These are phyloP conservation scores for Anguilla pacifica DNA, from an alignment of 2,797 vertebrate species.

Conservation along the genomic window DNA sequence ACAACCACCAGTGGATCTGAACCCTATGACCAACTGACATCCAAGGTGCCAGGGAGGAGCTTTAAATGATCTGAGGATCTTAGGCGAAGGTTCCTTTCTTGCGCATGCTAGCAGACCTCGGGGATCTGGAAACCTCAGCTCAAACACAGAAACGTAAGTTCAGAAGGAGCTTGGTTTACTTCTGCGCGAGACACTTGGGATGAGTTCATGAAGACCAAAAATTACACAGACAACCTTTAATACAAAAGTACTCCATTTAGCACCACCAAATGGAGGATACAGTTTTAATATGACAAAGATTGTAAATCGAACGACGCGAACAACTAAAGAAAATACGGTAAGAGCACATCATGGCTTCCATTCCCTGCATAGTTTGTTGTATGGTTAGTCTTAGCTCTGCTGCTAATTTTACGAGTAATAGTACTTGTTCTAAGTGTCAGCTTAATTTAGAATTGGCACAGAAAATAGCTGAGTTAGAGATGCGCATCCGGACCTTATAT, in stretches of 20 bases:
- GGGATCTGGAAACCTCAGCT: background rate
- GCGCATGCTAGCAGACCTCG: background rate
- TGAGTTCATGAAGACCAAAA: background rate
- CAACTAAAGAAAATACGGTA: too few relatives aligned
- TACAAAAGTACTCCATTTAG: background rate
- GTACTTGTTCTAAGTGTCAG: too few relatives aligned
- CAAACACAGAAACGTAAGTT: background rate
- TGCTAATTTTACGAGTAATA: too few relatives aligned
- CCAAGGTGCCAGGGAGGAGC: background rate
- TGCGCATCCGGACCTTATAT: too few relatives aligned
- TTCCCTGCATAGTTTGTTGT: too few relatives aligned
- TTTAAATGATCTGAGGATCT: too few relatives aligned
- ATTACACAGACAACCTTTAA: background rate
- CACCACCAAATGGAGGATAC: background rate
- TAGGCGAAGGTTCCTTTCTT: background rate
- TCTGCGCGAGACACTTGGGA: background rate
- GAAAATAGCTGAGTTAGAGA: too few relatives aligned
- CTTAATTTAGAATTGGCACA: too few relatives aligned
- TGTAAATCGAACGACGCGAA: background rate
- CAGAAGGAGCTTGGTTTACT: background rate
- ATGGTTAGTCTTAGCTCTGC: too few relatives aligned
- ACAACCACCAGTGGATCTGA: background rate
- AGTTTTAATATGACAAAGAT: background rate
- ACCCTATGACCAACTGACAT: background rate
- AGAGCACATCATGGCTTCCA: too few relatives aligned